A percentile compares a stretch with the other conserved stretches of the same genome.
Conservation (phyloP, 2,888 invertebrate species). For the Leistus spinibarbis region DNA sequence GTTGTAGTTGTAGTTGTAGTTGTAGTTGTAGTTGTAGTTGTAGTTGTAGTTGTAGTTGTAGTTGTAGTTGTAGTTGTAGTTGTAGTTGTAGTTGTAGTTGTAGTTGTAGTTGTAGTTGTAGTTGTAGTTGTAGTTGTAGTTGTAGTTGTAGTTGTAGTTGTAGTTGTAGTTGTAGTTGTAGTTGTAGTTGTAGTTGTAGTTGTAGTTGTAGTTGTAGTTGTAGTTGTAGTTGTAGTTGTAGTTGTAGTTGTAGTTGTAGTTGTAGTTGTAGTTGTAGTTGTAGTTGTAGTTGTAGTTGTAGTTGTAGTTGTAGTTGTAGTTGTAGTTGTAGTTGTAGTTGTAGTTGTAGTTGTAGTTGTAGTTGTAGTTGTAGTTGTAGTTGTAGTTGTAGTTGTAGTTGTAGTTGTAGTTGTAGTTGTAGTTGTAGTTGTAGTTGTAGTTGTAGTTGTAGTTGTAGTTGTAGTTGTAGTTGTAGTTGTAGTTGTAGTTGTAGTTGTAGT, state of each 20-base stretch:
- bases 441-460: too few species aligned
- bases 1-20: conserved; percentile 14
- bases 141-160: conserved; percentile 24
- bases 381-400: conserved; percentile 16
- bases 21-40: conserved; percentile 14
- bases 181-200: conserved; percentile 28
- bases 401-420: conserved; percentile 1
- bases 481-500: too few species aligned
- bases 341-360: background rate
- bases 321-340: too few species aligned
- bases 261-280: background rate
- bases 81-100: conserved; percentile 22
- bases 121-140: conserved; percentile 22
- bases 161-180: conserved; percentile 22
- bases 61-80: conserved; percentile 17
- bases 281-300: too few species aligned
- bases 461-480: too few species aligned
- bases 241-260: conserved; percentile 22
- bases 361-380: conserved; percentile 5
- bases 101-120: conserved; percentile 28
- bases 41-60: conserved; percentile 14
- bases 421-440: background rate
- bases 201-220: conserved; percentile 29
- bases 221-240: conserved; percentile 28
- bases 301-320: too few species aligned